Base-by-base conservation (phyloP, 2,888 invertebrate genomes). In the Atrina japonica region DNA sequence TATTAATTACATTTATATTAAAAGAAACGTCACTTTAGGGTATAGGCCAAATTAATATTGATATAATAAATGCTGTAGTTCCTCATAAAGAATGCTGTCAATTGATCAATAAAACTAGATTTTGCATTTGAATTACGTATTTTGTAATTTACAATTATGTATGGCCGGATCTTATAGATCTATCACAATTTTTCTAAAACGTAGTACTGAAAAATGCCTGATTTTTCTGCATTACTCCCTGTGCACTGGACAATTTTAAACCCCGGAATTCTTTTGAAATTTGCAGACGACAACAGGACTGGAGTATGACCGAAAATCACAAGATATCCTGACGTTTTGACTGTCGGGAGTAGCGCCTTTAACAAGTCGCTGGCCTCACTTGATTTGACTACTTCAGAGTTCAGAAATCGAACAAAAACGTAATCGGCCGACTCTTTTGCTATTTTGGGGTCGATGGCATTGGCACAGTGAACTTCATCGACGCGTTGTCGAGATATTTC, bases 251-350 rank as follows among this genome's bases (percentile, higher is more conserved):
- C 58, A 23, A 80, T 21, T 16, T 58, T 41, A 65, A 80, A 83
- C 16, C 66, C 75, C 23, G 61, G 23, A 9, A 79, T 27, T 21
- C 49, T 45, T 50, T 56, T 53, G 41, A 81, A 81, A 41, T 79
- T 78, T 45, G 81, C 74, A 16, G 81, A 76, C 9, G 83, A 81
- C 11, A 83, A 66, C 7, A 83, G 67, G 0, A 83, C 78, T 9
- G 83, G 83, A 0, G 83, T 83, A 61, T 83, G 83, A 14, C 83
- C 83, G 63, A 83, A 81, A 14, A 77, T 78, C n/a, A 83, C 67
- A 21, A 81, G 70, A 29, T 75, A 75, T 21, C 81, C 81, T 0
- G 77, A 76, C 1, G 40, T 47, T 27, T 77, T 77, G 0, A 81
- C 83, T 2, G 83, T 81, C 9, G 76, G 72, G 1, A 80, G 58